Evolutionary conservation across 2,888 invertebrate species (phyloP), one percentile per base, ranked within the genome.

Genomic region (Agrotis exclamationis): DNA sequence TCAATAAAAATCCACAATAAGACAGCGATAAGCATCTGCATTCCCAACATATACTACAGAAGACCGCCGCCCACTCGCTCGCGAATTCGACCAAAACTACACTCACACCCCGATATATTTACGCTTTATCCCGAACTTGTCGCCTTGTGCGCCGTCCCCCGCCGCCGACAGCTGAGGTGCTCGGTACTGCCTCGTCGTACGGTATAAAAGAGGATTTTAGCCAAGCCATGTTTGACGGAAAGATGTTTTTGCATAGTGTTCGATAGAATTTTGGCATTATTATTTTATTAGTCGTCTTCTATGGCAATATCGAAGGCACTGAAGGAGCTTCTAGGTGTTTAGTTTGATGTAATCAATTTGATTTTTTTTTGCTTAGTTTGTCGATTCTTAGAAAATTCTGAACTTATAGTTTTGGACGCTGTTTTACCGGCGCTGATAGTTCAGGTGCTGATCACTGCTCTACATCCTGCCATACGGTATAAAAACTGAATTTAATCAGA

Each of bases 41-140:
- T 59, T 51, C 58, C 44, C 57, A 2, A 18, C 82, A 64, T 93
- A 81, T 92, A 90, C 94, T 92, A 50, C 68, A 72, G 47, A 63
- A 56, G 75, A 75, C 84, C 88, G 80, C 91, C 93, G 89, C 93
- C 93, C 95, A 92, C 93, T 89, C 88, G 87, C 90, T 90, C 92
- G 93, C 93, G 93, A 92, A 87, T 91, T 91, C 88, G 89, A 87
- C 92, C 91, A 91, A 93, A 93, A 94, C 94, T 94, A 95, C 92
- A 90, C 94, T 89, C 95, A 91, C 93, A 93, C 94, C 87, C 89
- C 87, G 82, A 91, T 89, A 91, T 92, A 94, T 93, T 93, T 93
- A 92, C 90, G 90, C 88, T 90, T 92, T 90, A 91, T 91, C 89
- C 90, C 87, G 79, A 91, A 93, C 90, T 93, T 93, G 93, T 92